Base-by-base conservation (phyloP, 2,113 vertebrate genomes). In the Podarcis cretensis region DNA sequence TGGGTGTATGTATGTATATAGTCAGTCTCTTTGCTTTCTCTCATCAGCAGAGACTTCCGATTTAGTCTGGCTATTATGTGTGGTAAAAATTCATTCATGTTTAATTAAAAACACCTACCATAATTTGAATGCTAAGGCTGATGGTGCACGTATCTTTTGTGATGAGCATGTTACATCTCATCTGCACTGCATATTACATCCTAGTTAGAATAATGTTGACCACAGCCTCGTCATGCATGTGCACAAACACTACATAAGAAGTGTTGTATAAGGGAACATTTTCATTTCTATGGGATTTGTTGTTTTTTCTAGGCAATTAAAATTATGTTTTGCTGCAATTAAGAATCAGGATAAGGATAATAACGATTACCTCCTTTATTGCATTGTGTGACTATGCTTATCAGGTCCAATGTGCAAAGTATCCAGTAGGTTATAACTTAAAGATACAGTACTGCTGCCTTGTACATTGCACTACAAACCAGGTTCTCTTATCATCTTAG, bases 361-460 rank as follows among this genome's bases (percentile, higher is more conserved):
- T 37, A 37, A 37, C 1, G 83, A 23, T 89, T 63, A 2, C 32
- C 66, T 81, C 59, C 27, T 82, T 65, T 23, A 77, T 63, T 57
- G 0, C 83, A 27, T 65, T 78, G 54, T 75, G 59, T 32, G 5
- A 43, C 82, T 48, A 21, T 87, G 4, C 74, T 85, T 86, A 83
- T 81, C 35, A 37, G 59, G 65, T 89, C 30, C 73, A 48, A 78
- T 92, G 66, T 78, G 54, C 78, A 81, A 89, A 85, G 37, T 74
- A 82, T 75, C 35, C 63, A 63, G 76, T 23, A 0, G 57, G 8
- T 75, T 82, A 74, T 20, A 75, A n/a, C 43, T 43, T 81, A 43
- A 5, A 5, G 9, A 54, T 54, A 82, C 25, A 13, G 6, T 81
- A 6, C 7, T 21, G 73, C 16, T 27, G 13, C 32, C 8, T 37